Conservation (phyloP, 2,113 vertebrate genomes). For the Triplophysa tibetana region DNA sequence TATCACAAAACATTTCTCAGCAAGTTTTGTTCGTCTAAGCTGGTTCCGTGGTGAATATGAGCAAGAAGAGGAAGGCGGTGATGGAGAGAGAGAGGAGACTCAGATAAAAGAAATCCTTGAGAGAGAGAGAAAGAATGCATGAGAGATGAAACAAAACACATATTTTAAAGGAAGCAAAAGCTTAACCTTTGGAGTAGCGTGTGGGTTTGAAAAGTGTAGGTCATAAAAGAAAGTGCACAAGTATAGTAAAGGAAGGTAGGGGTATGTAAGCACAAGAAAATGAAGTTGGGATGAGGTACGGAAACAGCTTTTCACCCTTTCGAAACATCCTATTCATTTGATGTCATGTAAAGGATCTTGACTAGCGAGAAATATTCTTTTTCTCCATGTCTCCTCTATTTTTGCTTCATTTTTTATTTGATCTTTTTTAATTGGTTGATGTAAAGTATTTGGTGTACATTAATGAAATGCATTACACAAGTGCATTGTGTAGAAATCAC, state of each 20-base stretch:
- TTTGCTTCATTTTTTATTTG: constrained; percentile 52
- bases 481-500: constrained; percentile 95
- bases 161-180: constrained; percentile 12
- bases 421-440: constrained; percentile 76
- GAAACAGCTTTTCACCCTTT: constrained; percentile 83
- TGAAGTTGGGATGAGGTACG: constrained; percentile 51
- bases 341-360: constrained; percentile 62
- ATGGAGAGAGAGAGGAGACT: constrained; percentile 49
- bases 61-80: constrained; percentile 33
- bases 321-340: constrained; percentile 66
- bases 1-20: constrained; percentile 82
- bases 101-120: constrained; percentile 35
- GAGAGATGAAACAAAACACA: constrained; percentile 7
- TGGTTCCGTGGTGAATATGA: constrained; percentile 76
- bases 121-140: constrained; percentile 46
- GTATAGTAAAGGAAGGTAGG: constrained; percentile 52
- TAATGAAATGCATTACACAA: constrained; percentile 73
- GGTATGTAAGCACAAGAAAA: constrained; percentile 47
- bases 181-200: constrained; percentile 63
- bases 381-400: constrained; percentile 77
- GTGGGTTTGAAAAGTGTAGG: constrained; percentile 66
- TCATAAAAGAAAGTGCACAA: constrained; percentile 59
- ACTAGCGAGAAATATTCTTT: constrained; percentile 69
- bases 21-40: constrained; percentile 82
- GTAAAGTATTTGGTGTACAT: constrained; percentile 95